These are phyloP conservation scores for Scytalopus superciliaris DNA, from an alignment of 2,113 vertebrate genomes.

Conservation along the genomic window DNA sequence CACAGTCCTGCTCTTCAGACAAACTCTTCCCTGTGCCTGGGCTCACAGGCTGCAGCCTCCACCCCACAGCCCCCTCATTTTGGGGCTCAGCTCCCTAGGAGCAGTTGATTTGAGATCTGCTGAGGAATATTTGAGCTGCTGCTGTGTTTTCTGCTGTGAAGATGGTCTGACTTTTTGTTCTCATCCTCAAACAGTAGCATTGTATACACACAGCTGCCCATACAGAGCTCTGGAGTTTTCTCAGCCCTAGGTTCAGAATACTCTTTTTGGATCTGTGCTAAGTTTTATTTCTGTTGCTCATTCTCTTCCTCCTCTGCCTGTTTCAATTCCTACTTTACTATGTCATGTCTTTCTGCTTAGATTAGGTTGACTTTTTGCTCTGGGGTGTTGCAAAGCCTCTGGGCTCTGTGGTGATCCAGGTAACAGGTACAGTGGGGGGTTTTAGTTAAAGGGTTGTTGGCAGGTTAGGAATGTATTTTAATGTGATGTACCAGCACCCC, in stretches of 20 bases:
- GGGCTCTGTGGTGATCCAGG: not conserved
- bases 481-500: too few species aligned
- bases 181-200: not conserved
- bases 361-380: not conserved
- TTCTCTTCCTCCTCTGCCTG: not conserved
- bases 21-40: not conserved
- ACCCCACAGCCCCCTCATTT: not conserved
- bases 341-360: not conserved
- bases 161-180: not conserved
- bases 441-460: not conserved
- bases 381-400: not conserved
- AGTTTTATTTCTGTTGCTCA: not conserved
- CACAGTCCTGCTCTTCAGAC: not conserved
- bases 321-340: not conserved
- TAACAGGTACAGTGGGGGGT: not conserved
- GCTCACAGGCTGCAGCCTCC: not conserved
- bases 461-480: not conserved
- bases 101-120: not conserved
- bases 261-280: not conserved
- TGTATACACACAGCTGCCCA: not conserved
- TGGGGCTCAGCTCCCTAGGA: not conserved
- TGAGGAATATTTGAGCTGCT: not conserved
- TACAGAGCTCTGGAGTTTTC: not conserved
- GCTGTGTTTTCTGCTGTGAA: not conserved
- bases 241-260: not conserved